These are phyloP conservation scores for Didymodactylos carnosus DNA, from an alignment of 2,888 invertebrate genomes.

Conservation along the genomic window DNA sequence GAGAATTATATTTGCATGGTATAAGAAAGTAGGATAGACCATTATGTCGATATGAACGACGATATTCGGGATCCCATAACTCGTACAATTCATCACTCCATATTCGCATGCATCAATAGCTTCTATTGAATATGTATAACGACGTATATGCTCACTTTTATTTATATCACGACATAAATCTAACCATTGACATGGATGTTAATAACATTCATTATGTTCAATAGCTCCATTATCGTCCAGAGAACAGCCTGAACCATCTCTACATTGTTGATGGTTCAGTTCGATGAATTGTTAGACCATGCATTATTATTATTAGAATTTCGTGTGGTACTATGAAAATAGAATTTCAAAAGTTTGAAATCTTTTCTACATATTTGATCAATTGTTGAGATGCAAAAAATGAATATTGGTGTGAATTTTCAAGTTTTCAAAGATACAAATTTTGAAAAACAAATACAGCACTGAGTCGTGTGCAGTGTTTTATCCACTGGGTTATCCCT, in stretches of 20 bases:
- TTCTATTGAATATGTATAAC: not conserved
- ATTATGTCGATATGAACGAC: not conserved
- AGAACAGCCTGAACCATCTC: not conserved
- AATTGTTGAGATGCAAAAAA: too few relatives aligned
- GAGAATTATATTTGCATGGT: not conserved
- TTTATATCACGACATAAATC: not conserved
- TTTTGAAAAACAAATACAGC: too few relatives aligned
- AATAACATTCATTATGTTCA: not conserved
- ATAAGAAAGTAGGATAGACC: not conserved
- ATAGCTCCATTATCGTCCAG: not conserved
- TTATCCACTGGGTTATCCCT: too few relatives aligned
- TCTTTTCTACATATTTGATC: too few relatives aligned
- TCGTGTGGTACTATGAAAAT: too few relatives aligned
- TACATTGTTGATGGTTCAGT: not conserved
- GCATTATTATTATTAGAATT: too few relatives aligned
- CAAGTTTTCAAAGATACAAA: too few relatives aligned
- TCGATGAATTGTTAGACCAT: too few relatives aligned
- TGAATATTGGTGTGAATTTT: too few relatives aligned
- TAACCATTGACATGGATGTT: not conserved
- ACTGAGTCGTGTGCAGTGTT: too few relatives aligned
- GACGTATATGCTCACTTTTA: not conserved
- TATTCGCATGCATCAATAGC: not conserved
- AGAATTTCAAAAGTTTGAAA: too few relatives aligned
- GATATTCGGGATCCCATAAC: not conserved
- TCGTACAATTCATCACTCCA: not conserved